Evolutionary conservation across 1,140 invertebrate species (phyloP).

Genomic region (Medauroidea extradentata): DNA sequence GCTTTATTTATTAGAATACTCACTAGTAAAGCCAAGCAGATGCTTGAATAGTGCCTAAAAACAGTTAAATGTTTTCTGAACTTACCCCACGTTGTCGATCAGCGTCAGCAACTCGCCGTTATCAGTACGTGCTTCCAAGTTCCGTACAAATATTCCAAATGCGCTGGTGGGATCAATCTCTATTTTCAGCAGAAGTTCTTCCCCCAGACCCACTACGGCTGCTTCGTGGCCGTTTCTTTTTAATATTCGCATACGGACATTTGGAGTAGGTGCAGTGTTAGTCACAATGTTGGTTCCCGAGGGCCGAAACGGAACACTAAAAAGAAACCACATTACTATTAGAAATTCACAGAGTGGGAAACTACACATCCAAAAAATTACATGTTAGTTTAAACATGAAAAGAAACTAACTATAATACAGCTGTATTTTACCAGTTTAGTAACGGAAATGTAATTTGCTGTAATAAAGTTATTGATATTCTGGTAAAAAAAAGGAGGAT

Average conservation of each 20-base stretch:
- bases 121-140: slow-evolving; percentile 49
- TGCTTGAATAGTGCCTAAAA: background rate
- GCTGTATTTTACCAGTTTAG: too few species aligned
- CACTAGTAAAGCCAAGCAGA: too few species aligned
- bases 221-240: slow-evolving; percentile 44
- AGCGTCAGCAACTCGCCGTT: slow-evolving; percentile 49
- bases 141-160: slow-evolving; percentile 50
- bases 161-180: slow-evolving; percentile 46
- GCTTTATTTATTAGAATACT: too few species aligned
- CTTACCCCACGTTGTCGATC: slow-evolving; percentile 48
- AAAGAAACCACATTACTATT: too few species aligned
- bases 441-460: too few species aligned
- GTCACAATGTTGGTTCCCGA: slow-evolving; percentile 43
- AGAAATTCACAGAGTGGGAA: too few species aligned
- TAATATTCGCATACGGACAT: slow-evolving; percentile 47
- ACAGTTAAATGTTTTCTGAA: background rate
- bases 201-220: slow-evolving; percentile 46
- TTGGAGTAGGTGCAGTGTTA: slow-evolving; percentile 50
- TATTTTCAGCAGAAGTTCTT: slow-evolving; percentile 46
- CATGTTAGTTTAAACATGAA: too few species aligned
- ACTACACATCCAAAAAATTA: too few species aligned
- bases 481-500: too few species aligned
- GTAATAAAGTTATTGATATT: too few species aligned
- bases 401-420: too few species aligned
- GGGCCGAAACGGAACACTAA: slow-evolving; percentile 37